phyloP scores from a whole-genome alignment of 2,113 vertebrate species.

The Cyprinodon brontotheroides region DNA sequence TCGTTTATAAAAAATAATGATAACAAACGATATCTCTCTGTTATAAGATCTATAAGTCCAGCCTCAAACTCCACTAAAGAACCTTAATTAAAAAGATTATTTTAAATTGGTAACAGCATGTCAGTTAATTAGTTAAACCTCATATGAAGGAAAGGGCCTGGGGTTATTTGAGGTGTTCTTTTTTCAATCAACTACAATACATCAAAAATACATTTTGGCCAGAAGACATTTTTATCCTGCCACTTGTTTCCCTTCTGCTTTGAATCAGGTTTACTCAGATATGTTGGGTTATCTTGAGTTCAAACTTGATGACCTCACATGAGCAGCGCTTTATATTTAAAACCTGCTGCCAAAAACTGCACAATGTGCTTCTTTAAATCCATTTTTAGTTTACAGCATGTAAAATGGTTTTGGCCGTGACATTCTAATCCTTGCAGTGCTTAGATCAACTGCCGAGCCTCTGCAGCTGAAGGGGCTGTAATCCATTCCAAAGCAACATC shows the following conservation, averaged over 20 bases:
- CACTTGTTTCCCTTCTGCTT: not conserved
- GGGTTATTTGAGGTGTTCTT: not conserved
- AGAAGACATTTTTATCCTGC: not conserved
- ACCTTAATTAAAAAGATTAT: not conserved
- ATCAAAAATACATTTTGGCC: not conserved
- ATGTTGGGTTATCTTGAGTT: not conserved
- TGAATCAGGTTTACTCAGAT: not conserved
- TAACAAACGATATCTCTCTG: not conserved
- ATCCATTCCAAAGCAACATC: conserved; percentile 16
- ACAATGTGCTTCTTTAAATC: conserved; percentile 1
- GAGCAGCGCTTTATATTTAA: not conserved
- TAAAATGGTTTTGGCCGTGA: not conserved
- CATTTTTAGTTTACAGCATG: not conserved
- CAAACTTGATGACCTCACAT: not conserved
- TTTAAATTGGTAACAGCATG: not conserved
- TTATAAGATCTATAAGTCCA: not conserved
- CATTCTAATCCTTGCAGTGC: not conserved
- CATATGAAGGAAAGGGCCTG: not conserved
- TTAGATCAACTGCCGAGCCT: conserved; percentile 19
- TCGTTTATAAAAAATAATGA: not conserved
- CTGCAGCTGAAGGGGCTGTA: conserved; percentile 31
- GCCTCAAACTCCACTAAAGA: not conserved
- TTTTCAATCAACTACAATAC: not conserved
- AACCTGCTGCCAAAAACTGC: not conserved
- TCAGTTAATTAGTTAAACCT: not conserved